Percentiles rank a stretch among this genome's conserved stretches.
phyloP scores from a whole-genome alignment of 2,888 invertebrate genomes.

The Mylabris sibirica region DNA sequence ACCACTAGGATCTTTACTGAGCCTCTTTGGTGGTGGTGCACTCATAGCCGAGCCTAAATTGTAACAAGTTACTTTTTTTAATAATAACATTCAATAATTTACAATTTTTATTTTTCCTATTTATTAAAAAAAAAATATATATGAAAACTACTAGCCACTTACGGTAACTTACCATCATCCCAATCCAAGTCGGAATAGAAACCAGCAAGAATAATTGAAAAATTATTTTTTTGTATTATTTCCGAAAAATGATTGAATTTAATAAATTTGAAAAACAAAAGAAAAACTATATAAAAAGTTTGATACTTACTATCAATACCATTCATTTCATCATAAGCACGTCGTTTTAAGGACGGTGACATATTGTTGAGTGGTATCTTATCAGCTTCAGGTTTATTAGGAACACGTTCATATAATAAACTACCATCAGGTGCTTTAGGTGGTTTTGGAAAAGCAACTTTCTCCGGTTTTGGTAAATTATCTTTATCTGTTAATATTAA shows the following conservation, averaged over 20 bases:
- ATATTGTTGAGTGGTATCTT: constrained; percentile 67
- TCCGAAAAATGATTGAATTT: constrained; percentile 18
- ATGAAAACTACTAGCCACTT: background rate
- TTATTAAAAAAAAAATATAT: background rate
- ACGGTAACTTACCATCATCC: constrained; percentile 67
- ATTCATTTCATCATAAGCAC: constrained; percentile 89
- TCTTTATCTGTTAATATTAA: constrained; percentile 76
- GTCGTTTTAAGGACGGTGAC: constrained; percentile 77
- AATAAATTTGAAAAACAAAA: constrained; percentile 1
- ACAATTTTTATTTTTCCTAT: background rate
- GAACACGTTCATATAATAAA: constrained; percentile 84
- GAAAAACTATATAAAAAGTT: background rate
- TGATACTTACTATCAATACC: constrained; percentile 82
- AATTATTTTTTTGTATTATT: constrained; percentile 33
- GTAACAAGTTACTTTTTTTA: background rate
- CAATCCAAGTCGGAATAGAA: constrained; percentile 71
- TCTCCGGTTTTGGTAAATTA: constrained; percentile 80
- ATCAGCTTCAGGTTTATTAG: constrained; percentile 78
- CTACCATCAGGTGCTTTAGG: constrained; percentile 91
- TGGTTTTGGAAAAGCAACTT: constrained; percentile 88
- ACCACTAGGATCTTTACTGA: constrained; percentile 75
- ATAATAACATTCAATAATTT: background rate
- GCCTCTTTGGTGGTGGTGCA: constrained; percentile 79
- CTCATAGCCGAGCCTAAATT: constrained; percentile 55
- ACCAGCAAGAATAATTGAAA: constrained; percentile 62